Conservation (phyloP, 1,140 invertebrate species). For the Saccostrea echinata region DNA sequence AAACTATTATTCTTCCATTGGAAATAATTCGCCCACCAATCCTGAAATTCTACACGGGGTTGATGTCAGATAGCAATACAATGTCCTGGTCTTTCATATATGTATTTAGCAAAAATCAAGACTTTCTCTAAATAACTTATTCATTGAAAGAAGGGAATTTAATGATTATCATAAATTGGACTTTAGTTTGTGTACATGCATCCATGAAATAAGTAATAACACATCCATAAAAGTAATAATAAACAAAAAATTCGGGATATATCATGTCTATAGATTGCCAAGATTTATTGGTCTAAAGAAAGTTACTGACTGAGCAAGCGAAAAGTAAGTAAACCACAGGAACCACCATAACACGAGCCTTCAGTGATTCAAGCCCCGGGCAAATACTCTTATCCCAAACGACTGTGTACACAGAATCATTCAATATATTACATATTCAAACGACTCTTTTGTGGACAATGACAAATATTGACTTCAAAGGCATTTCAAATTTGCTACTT, state of each 20-base stretch:
- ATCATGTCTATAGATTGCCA: not conserved
- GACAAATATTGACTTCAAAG: constrained; percentile 31
- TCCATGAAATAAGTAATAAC: no score
- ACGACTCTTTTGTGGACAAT: not conserved
- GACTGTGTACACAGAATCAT: constrained; percentile 14
- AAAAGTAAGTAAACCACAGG: not conserved
- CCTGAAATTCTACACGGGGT: not conserved
- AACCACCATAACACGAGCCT: not conserved
- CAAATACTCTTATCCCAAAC: not conserved
- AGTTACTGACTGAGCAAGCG: not conserved
- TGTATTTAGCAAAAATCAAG: no score
- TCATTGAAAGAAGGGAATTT: no score
- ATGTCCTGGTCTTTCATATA: no score
- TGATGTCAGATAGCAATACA: not conserved
- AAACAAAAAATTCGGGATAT: no score
- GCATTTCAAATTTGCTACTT: constrained; percentile 24
- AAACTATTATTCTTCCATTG: not conserved
- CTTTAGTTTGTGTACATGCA: no score
- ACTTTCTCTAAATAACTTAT: no score
- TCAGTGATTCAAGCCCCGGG: constrained; percentile 16
- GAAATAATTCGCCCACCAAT: not conserved
- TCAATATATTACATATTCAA: constrained; percentile 4
- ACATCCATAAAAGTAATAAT: no score
- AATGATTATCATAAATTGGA: no score
- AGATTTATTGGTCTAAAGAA: not conserved